A percentile compares a stretch with the other conserved stretches of the same genome.
These are phyloP conservation scores for Polydrusus tereticollis DNA, from an alignment of 2,888 invertebrate genomes.

Conservation along the genomic window DNA sequence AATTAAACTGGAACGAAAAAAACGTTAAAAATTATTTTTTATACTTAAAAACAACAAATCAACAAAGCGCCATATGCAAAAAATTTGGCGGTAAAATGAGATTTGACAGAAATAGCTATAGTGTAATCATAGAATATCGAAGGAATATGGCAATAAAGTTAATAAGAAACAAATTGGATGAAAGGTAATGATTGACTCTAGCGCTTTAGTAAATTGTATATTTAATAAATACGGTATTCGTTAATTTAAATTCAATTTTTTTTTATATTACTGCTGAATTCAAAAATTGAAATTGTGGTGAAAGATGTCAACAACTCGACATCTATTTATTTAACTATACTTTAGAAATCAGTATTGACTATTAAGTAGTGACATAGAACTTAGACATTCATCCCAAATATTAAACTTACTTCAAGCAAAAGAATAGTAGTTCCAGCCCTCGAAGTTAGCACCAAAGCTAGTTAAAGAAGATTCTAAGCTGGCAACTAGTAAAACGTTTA, in stretches of 20 bases:
- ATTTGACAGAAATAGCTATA: slow-evolving; percentile 15
- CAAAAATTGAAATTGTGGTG: no score
- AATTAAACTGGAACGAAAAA: slow-evolving; percentile 13
- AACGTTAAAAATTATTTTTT: slow-evolving; percentile 11
- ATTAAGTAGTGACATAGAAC: not conserved
- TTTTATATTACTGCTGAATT: no score
- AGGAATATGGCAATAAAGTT: not conserved
- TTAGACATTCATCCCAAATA: not conserved
- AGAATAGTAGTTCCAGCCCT: not conserved
- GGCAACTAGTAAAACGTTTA: not conserved
- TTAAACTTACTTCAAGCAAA: not conserved
- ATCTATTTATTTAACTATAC: not conserved
- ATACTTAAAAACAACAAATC: slow-evolving; percentile 10
- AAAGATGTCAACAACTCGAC: not conserved
- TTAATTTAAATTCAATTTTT: no score
- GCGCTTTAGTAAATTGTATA: no score
- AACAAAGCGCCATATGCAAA: slow-evolving; percentile 26
- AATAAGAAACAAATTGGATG: not conserved
- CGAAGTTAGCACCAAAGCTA: not conserved
- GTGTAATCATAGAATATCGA: not conserved
- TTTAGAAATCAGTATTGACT: not conserved
- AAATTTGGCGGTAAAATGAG: slow-evolving; percentile 26
- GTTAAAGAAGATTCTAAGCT: not conserved
- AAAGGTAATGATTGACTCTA: no score
- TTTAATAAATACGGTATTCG: no score